Evolutionary conservation across 2,888 invertebrate species (phyloP), one percentile per base, ranked within the genome.

Genomic region (Disparrhopalites patrizii): DNA sequence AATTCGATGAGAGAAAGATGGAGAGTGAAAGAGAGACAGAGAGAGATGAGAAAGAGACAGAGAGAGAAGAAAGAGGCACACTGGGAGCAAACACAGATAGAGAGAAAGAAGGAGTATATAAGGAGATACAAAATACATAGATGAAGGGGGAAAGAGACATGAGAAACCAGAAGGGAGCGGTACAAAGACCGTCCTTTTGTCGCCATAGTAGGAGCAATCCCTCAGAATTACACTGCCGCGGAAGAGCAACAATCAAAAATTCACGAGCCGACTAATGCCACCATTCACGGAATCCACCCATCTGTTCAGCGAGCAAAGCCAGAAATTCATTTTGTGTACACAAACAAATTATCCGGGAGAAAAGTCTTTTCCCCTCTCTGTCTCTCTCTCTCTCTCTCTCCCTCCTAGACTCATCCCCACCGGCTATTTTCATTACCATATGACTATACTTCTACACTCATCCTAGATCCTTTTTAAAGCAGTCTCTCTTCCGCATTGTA

Each of bases 241-340:
- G 47, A 47, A 47, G 47, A 47, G 47, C 47, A 58, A 56, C 36
- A 25, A 56, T 56, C 31, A 38, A 56, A 56, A 36, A 38, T 38
- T 36, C 20, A 25, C 10, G 27, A 38, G 56, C 20, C 3, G 38
- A 10, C 56, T 57, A 58, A 40, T 28, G 40, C 25, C 58, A 58
- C 56, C 33, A 56, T 61, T 61, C 50, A 36, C 25, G 30, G 15
- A 31, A 13, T 31, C 33, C 31, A 51, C 58, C 65, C 65, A 65
- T 65, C 65, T 65, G 65, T 58, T 65, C 65, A 33, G 50, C 33
- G 36, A 65, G 25, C 65, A 65, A 65, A 33, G 50, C 33, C 50
- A 65, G 25, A 57, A 65, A 65, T 65, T 65, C 58, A 58, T 65
- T n/a, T 65, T 64, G 64, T 55, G 57, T 57, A 64, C 64, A 52